Base-by-base conservation (phyloP, 1,140 invertebrate genomes). In the Polyergus mexicanus region DNA sequence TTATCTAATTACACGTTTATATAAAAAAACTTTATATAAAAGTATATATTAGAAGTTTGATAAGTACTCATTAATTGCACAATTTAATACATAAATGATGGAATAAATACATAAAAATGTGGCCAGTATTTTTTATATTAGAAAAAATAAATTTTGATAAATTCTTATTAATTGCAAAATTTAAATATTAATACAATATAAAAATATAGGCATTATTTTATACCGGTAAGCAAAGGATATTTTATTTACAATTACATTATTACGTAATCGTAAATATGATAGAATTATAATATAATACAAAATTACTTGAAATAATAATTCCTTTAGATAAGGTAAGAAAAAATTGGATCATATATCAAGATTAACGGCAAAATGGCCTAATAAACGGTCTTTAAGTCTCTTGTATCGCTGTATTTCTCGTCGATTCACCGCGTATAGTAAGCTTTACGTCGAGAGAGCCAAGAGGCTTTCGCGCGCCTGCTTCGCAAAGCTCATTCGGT, bases 401-500 rank as follows among this genome's bases (percentile, higher is more conserved):
- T 3, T n/a, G 41, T 41, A 65, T 4, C 32, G 19, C 25, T n/a
- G n/a, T 63, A 77, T 68, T 78, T 54, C 44, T 19, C 76, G 22
- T 19, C 22, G 63, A 54, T 78, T 66, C n/a, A 44, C 71, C 16
- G 11, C 44, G 71, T 41, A 19, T 16, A n/a, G n/a, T n/a, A 16
- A 81, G 44, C 44, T 68, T 68, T 47, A 47, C n/a, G 13, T 13
- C 65, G 54, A 1, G 8, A 54, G 60, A 60, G 38, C 32, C 47
- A 28, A 80, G 38, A 74, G 72, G 68, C 68, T 83, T 83, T 74
- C 35, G 47, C 22, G 68, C 38, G 47, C 28, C 54, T 62, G n/a
- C 54, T 72, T 60, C 25, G 22, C 66, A 38, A 44, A 62, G 78
- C 78, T 72, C 76, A 72, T 81, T 81, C 56, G 51, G 66, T 60